Conservation (phyloP, 2,888 invertebrate species). For the Ommatoiulus sabulosus region DNA sequence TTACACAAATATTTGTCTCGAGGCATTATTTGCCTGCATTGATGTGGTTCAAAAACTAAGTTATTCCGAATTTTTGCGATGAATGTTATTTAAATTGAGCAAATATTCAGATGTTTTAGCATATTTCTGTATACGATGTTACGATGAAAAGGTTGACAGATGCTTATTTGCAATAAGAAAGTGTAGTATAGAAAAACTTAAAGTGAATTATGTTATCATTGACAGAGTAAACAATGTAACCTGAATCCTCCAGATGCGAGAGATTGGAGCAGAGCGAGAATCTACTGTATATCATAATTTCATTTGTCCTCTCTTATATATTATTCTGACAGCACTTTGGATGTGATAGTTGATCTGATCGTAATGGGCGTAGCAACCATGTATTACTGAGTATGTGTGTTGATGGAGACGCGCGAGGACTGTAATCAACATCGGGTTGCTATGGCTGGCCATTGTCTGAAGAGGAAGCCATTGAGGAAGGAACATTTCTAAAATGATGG, state of each 20-base stretch:
- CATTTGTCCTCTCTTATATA: conserved; percentile 19
- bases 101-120: neutral
- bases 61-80: neutral
- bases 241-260: neutral
- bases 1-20: neutral
- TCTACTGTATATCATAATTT: neutral
- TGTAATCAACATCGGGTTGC: neutral
- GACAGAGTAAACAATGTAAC: conserved; percentile 25
- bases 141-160: neutral
- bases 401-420: neutral
- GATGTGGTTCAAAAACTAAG: neutral
- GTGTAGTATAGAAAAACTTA: neutral
- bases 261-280: neutral
- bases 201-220: conserved; percentile 23
- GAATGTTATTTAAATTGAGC: neutral
- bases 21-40: neutral
- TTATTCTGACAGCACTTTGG: neutral
- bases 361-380: neutral
- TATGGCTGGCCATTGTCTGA: conserved; percentile 12
- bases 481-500: no score
- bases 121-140: neutral
- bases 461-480: neutral
- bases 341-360: conserved; percentile 24
- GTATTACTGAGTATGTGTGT: neutral
- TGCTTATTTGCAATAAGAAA: neutral